Evolutionary conservation across 1,140 invertebrate species (phyloP).

Genomic region (Temnothorax longispinosus): DNA sequence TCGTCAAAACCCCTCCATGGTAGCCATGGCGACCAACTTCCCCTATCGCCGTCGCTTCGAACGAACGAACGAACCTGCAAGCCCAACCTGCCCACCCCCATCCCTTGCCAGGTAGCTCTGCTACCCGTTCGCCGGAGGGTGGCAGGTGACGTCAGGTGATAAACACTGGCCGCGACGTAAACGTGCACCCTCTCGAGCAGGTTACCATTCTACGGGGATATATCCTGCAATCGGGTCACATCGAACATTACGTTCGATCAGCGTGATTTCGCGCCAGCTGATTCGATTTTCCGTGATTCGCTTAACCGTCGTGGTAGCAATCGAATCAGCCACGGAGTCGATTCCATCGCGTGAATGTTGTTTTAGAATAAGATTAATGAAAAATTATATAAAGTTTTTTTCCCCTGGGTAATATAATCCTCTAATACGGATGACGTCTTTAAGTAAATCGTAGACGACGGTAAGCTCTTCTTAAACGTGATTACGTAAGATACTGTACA

Average conservation of each 20-base stretch:
- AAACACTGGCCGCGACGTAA: slow-evolving; percentile 73
- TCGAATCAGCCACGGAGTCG: background rate
- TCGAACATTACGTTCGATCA: slow-evolving; percentile 49
- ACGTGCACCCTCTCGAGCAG: slow-evolving; percentile 29
- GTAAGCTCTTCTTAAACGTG: background rate
- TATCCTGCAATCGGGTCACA: slow-evolving; percentile 53
- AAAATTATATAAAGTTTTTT: background rate
- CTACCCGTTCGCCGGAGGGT: slow-evolving; percentile 21
- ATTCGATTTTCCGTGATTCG: slow-evolving; percentile 41
- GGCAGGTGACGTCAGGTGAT: slow-evolving; percentile 77
- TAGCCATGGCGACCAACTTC: slow-evolving; percentile 82
- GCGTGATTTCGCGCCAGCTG: slow-evolving; percentile 50
- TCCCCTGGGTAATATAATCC: background rate
- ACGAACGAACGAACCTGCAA: slow-evolving; percentile 46
- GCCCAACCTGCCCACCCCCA: slow-evolving; percentile 18
- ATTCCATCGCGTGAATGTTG: background rate
- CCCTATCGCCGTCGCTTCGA: slow-evolving; percentile 68
- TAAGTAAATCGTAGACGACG: background rate
- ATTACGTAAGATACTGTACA: background rate
- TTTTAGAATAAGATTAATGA: slow-evolving; percentile 1
- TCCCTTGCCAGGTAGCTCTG: background rate
- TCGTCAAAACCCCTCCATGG: slow-evolving; percentile 75
- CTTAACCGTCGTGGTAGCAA: slow-evolving; percentile 10
- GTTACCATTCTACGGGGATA: slow-evolving; percentile 19
- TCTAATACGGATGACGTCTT: background rate